Conservation (phyloP, 2,888 invertebrate species). For the Volucella inanis region DNA sequence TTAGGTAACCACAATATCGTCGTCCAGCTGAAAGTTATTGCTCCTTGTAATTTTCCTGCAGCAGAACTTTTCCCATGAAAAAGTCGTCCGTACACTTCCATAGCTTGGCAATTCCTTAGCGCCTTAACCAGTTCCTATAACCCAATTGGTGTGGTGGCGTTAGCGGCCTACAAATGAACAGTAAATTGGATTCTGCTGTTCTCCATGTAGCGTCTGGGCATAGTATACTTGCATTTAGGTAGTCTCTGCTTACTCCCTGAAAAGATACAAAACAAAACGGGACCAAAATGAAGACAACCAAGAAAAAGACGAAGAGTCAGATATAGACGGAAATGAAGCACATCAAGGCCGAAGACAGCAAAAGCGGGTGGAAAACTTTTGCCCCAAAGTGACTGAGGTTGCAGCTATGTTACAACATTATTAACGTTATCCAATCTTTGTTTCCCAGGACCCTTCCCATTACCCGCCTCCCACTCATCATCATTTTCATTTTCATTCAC, state of each 20-base stretch:
- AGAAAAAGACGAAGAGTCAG: not conserved
- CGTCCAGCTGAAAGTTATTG: constrained; percentile 67
- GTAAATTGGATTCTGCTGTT: constrained; percentile 72
- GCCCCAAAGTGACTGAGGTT: constrained; percentile 70
- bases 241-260: not conserved
- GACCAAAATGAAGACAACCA: constrained; percentile 22
- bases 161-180: constrained; percentile 71
- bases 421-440: constrained; percentile 57
- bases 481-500: not conserved
- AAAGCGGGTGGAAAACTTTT: constrained; percentile 48
- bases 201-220: not conserved
- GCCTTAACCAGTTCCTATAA: not conserved
- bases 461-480: not conserved
- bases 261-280: constrained; percentile 1
- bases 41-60: constrained; percentile 68
- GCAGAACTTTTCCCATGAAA: constrained; percentile 66
- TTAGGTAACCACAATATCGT: constrained; percentile 49
- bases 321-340: no score
- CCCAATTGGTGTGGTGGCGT: constrained; percentile 48
- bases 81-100: constrained; percentile 34
- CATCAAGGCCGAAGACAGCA: not conserved
- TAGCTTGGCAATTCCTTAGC: not conserved
- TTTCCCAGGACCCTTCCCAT: not conserved
- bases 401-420: constrained; percentile 65
- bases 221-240: no score